Percentiles rank a stretch among this genome's conserved stretches.
phyloP scores from a whole-genome alignment of 2,113 vertebrate species.

The Podiceps cristatus region DNA sequence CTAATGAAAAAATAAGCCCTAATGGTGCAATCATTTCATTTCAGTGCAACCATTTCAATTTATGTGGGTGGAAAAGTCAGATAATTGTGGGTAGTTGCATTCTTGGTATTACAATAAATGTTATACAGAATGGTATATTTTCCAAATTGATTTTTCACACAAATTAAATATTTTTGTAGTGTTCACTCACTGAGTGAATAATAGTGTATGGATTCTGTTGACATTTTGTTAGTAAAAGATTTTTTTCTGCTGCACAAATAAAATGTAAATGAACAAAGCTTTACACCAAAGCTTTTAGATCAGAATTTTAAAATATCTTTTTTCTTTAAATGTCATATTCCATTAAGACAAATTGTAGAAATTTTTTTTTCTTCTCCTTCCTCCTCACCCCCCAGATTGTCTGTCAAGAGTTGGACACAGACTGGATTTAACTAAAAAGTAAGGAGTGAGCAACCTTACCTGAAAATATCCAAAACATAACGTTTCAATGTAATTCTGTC shows the following conservation, averaged over 20 bases:
- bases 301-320: not conserved
- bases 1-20: not conserved
- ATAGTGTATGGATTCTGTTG: accelerated
- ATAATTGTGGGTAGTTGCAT: not conserved
- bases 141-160: not conserved
- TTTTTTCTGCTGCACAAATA: not conserved
- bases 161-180: not conserved
- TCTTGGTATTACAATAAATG: not conserved
- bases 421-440: not conserved
- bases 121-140: not conserved
- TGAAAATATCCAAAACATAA: not conserved
- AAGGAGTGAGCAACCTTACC: not conserved
- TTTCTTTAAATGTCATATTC: not conserved
- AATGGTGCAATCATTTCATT: not conserved
- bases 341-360: not conserved
- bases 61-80: not conserved
- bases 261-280: not conserved
- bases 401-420: not conserved
- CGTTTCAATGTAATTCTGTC: not conserved
- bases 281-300: not conserved
- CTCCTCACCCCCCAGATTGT: not conserved
- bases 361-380: accelerated
- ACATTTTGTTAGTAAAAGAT: not conserved
- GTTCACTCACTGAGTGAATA: not conserved
- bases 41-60: not conserved